Evolutionary conservation across 2,888 invertebrate species (phyloP).

Genomic region (Polyommatus icarus): DNA sequence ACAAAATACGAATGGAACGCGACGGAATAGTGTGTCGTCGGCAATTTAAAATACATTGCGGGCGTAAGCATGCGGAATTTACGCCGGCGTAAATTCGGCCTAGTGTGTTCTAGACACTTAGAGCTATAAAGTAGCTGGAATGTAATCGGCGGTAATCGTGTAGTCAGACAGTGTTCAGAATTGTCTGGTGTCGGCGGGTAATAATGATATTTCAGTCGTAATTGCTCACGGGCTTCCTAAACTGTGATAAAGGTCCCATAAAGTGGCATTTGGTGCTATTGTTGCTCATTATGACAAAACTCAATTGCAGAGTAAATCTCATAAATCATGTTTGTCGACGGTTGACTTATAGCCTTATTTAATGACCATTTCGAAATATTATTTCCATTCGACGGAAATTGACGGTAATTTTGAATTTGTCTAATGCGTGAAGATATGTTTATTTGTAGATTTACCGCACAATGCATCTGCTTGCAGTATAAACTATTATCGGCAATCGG

Average conservation of each 20-base stretch:
- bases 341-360: conserved; percentile 34
- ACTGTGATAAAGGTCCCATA: neutral
- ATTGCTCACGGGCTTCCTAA: conserved; percentile 1
- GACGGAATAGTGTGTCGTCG: too few species aligned
- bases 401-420: conserved; percentile 63
- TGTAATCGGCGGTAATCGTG: too few species aligned
- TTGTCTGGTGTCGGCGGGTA: neutral
- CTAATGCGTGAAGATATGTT: conserved; percentile 59
- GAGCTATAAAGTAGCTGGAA: too few species aligned
- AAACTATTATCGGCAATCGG: neutral
- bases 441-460: conserved; percentile 52
- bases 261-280: conserved; percentile 3
- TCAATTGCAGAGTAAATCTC: conserved; percentile 23
- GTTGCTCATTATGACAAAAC: conserved; percentile 28
- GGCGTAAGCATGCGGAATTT: too few species aligned
- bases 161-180: too few species aligned
- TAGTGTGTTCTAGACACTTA: too few species aligned
- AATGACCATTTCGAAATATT: conserved; percentile 53
- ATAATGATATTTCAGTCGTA: conserved; percentile 1
- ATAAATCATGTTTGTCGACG: conserved; percentile 37
- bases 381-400: conserved; percentile 54
- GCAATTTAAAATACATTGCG: too few species aligned
- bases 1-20: too few species aligned
- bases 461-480: neutral
- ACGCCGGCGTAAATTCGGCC: too few species aligned